phyloP scores from a whole-genome alignment of 2,113 vertebrate genomes.

The Sminthopsis crassicaudata region DNA sequence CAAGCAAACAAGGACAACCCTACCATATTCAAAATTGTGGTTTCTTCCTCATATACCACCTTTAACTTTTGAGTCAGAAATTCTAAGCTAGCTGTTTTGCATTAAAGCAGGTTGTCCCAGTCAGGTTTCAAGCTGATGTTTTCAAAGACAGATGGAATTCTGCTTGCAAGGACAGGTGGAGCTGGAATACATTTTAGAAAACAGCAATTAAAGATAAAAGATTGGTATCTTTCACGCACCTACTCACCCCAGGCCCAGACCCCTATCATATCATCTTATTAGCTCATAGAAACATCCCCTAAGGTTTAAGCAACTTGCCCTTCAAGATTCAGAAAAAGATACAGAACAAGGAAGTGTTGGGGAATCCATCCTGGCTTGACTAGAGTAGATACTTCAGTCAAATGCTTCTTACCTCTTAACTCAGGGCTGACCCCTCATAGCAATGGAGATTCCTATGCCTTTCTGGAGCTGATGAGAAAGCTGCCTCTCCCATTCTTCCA shows the following conservation, averaged over 20 bases:
- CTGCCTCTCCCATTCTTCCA: background rate
- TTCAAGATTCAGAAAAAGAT: background rate
- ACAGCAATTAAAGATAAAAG: background rate
- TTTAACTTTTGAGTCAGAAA: background rate
- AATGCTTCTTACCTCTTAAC: background rate
- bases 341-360: background rate
- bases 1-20: background rate
- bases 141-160: background rate
- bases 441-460: background rate
- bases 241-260: background rate
- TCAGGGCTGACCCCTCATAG: background rate
- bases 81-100: background rate
- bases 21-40: background rate
- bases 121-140: background rate
- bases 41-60: background rate
- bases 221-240: background rate
- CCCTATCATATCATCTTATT: background rate
- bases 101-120: background rate
- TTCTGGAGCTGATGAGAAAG: background rate
- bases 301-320: background rate
- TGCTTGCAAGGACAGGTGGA: background rate
- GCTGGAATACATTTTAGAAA: background rate
- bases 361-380: background rate
- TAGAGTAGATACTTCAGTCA: background rate
- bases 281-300: background rate